Evolutionary conservation across 2,888 invertebrate genomes (phyloP), one percentile per base, ranked within the genome.

Genomic region (Conomelus anceps): DNA sequence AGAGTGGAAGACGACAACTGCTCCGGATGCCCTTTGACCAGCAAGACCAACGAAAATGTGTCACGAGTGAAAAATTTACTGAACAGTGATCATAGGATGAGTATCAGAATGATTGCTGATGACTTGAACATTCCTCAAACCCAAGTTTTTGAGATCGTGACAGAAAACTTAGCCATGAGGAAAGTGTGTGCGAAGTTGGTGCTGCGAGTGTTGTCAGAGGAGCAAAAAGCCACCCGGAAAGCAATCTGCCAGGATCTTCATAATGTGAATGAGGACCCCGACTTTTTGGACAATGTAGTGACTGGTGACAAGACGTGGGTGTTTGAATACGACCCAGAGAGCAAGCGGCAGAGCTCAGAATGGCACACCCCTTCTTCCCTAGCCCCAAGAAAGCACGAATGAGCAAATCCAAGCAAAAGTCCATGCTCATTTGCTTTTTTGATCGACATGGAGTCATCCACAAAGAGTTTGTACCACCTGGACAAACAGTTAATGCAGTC

Each of bases 121-220:
- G n/a, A n/a, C n/a, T n/a, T n/a, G n/a, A n/a, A n/a, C n/a, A n/a
- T n/a, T n/a, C n/a, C n/a, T n/a, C n/a, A n/a, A n/a, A n/a, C n/a
- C n/a, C n/a, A n/a, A n/a, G n/a, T n/a, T n/a, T n/a, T n/a, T n/a
- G n/a, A n/a, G n/a, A n/a, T n/a, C n/a, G 22, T 85, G 13, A 85
- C 85, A 13, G 3, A 85, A 11, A 23, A 85, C 23, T 85, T 85
- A 23, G 17, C 11, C 17, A 85, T 85, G 22, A 4, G 17, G 4
- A 85, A 85, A 23, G 85, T 85, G 4, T 22, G 85, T 85, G 85
- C 22, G 13, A 85, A 85, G 90, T 26, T 92, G 26, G 91, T 92
- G 13, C 91, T 91, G 26, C 90, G 23, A 20, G 23, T 23, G 23
- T 22, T 85, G 13, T 23, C 9, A n/a, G 23, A 11, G 22, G 85